Base-by-base conservation (phyloP, 2,113 vertebrate species). In the Ophthalmolycus amberensis region DNA sequence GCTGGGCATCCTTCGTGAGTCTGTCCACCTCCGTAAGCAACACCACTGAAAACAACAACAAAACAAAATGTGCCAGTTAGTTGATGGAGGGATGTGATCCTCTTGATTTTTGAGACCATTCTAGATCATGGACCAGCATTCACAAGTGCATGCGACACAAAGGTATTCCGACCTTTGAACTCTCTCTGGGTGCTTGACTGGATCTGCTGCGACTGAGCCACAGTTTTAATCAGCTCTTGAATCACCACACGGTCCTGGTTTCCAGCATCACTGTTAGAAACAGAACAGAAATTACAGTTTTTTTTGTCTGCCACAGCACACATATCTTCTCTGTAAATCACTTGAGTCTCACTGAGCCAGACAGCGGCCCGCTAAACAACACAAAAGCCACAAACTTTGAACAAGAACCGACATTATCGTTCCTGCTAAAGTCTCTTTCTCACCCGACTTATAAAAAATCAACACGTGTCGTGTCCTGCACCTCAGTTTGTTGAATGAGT, bases 151-250 rank as follows among this genome's bases (percentile, higher is more conserved):
- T 69, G 25, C 6, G 6, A 3, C 27, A 38, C 44, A 34, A 16
- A 64, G 9, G 3, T 16, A 22, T 56, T 65, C 90, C 48, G 54
- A 98, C 98, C 98, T 98, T 99, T 99, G 90, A 99, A 99, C 75
- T 99, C 98, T 86, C 96, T 95, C 80, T 99, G 97, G 8, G 97
- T 96, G 92, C 95, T 97, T 22, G 98, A 96, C 90, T 99, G 98
- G 88, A 99, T 98, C 85, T 99, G 98, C 73, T 99, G 98, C 62
- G 98, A 98, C 69, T 99, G 98, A 37, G 98, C 98, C 77, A 99
- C 95, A 14, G 97, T 99, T 94, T 99, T 99, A 46, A 99, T 93
- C 72, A 99, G 95, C 75, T 99, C 98, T 83, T 99, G 98, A 88
- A 99, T 97, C 71, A 99, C 97, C 11, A 99, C 97, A 11, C 98